Evolutionary conservation across 2,113 vertebrate species (phyloP).

Genomic region (Pelobates fuscus): DNA sequence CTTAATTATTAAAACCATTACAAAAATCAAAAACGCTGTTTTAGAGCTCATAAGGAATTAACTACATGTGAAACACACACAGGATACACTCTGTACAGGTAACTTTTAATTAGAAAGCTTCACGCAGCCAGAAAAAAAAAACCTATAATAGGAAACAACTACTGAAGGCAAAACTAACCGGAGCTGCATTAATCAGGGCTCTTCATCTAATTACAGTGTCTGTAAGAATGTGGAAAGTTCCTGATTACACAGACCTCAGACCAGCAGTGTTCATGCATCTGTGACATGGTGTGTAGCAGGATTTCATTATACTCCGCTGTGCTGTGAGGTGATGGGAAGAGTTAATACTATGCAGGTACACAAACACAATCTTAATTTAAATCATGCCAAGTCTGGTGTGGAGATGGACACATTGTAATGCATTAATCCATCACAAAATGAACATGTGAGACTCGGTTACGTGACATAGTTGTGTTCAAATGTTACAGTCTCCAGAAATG

Average conservation of each 20-base stretch:
- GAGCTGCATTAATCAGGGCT: conserved; percentile 10
- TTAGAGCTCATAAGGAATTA: no score
- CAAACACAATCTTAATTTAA: no score
- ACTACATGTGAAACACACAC: no score
- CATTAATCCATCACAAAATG: no score
- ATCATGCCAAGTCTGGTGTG: no score
- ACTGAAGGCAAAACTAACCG: not conserved
- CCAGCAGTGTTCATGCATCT: not conserved
- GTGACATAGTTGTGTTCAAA: no score
- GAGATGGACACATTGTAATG: no score
- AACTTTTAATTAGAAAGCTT: not conserved
- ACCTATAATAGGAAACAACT: not conserved
- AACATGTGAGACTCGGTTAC: no score
- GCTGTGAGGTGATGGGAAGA: not conserved
- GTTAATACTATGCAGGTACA: not conserved
- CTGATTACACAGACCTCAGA: not conserved
- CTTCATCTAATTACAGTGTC: conserved; percentile 26
- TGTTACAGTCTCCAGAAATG: no score
- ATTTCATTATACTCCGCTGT: not conserved
- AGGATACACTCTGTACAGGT: not conserved
- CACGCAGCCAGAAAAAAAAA: not conserved
- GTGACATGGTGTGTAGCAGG: not conserved
- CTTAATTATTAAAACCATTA: no score
- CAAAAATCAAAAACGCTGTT: no score
- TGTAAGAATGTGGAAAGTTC: not conserved